A percentile compares a stretch with the other conserved stretches of the same genome.
These are phyloP conservation scores for Rugalucina vietnamica DNA, from an alignment of 2,888 invertebrate species.

Conservation along the genomic window DNA sequence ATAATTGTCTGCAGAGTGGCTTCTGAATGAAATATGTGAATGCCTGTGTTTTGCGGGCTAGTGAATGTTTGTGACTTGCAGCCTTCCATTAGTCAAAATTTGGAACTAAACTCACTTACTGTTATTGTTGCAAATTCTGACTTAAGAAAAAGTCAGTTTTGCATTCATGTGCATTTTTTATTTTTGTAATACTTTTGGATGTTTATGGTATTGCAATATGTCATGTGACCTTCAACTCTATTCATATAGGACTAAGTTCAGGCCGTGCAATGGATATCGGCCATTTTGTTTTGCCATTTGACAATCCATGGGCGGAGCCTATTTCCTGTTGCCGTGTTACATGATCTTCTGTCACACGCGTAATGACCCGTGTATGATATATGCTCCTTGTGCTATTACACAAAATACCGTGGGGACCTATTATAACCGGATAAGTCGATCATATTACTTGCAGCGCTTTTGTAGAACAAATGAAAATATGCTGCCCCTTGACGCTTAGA, in stretches of 20 bases:
- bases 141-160: no score
- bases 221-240: neutral
- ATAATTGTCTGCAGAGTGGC: no score
- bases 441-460: constrained; percentile 7
- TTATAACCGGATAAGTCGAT: constrained; percentile 42
- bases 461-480: constrained; percentile 15
- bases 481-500: constrained; percentile 46
- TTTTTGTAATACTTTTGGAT: no score
- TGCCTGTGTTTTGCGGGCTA: no score
- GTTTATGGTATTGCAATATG: no score
- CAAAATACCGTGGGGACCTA: constrained; percentile 43
- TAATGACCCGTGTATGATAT: constrained; percentile 56
- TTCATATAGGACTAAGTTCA: neutral
- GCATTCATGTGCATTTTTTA: no score
- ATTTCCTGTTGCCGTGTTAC: constrained; percentile 42
- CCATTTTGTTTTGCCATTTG: neutral
- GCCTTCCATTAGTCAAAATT: no score
- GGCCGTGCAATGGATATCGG: neutral
- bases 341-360: constrained; percentile 42
- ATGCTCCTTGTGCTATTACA: constrained; percentile 43
- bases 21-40: no score
- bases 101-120: no score
- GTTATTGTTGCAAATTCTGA: no score
- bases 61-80: no score
- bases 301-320: constrained; percentile 36